Percentiles rank a stretch among this genome's conserved stretches.
phyloP scores from a whole-genome alignment of 2,888 invertebrate species.

The Hyposoter dolosus region DNA sequence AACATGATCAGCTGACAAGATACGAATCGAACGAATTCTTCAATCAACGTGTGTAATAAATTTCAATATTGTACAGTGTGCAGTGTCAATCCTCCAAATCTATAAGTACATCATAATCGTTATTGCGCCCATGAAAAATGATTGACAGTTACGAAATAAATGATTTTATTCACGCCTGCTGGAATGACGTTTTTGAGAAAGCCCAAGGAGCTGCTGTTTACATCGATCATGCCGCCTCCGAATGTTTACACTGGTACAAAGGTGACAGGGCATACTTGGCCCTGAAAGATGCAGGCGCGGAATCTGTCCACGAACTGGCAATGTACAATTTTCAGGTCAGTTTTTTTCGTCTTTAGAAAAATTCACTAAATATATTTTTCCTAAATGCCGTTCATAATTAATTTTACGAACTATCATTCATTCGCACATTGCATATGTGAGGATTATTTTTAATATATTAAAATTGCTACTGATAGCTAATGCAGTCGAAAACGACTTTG shows the following conservation, averaged over 20 bases:
- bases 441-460: no score
- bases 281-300: slow-evolving; percentile 87
- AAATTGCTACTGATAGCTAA: no score
- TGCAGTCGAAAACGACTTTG: no score
- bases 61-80: background rate
- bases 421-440: no score
- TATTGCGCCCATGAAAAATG: slow-evolving; percentile 50
- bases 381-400: no score
- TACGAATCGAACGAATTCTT: background rate
- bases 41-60: background rate
- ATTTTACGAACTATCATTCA: no score
- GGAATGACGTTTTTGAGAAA: slow-evolving; percentile 87
- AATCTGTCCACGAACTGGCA: slow-evolving; percentile 88
- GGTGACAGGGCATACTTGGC: slow-evolving; percentile 86
- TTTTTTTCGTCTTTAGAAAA: background rate
- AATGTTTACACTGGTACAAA: slow-evolving; percentile 90
- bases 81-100: background rate
- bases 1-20: background rate
- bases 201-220: slow-evolving; percentile 89
- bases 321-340: slow-evolving; percentile 82
- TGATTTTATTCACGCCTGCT: slow-evolving; percentile 86
- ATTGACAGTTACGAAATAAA: slow-evolving; percentile 50
- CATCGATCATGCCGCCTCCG: slow-evolving; percentile 88
- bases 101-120: slow-evolving; percentile 1
- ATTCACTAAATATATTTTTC: no score